Percentiles rank a stretch among this genome's conserved stretches.
Conservation (phyloP, 2,888 invertebrate species). For the Cheilosia grossa region DNA sequence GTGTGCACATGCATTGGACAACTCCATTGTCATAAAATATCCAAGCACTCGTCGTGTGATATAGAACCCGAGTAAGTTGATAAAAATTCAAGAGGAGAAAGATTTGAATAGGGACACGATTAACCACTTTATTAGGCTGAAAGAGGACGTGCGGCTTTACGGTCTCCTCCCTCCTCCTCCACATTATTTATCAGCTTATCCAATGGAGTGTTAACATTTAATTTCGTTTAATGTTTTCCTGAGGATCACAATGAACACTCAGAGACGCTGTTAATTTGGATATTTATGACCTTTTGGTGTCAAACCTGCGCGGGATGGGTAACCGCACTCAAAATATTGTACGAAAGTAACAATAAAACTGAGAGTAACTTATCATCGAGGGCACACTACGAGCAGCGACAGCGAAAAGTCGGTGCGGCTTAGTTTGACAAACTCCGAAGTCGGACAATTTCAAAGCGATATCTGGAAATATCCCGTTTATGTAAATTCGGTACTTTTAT, state of each 20-base stretch:
- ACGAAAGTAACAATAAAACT: conserved; percentile 8
- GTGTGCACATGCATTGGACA: conserved; percentile 37
- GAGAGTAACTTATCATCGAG: conserved; percentile 10
- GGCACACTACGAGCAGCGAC: background rate
- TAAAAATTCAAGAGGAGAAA: conserved; percentile 45
- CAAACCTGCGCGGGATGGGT: conserved; percentile 1
- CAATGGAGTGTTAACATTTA: conserved; percentile 69
- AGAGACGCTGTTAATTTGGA: conserved; percentile 59
- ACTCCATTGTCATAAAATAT: conserved; percentile 47
- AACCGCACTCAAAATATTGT: conserved; percentile 34
- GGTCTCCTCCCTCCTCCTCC: background rate
- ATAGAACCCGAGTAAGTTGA: conserved; percentile 51
- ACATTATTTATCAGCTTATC: conserved; percentile 54
- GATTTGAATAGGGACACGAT: conserved; percentile 57
- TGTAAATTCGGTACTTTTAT: conserved; percentile 58
- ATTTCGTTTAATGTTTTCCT: conserved; percentile 49
- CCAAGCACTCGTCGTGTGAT: background rate
- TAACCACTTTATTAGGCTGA: conserved; percentile 66
- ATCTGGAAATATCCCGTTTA: conserved; percentile 37
- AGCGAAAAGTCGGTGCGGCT: conserved; percentile 7
- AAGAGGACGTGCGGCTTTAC: conserved; percentile 41
- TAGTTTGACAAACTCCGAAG: conserved; percentile 46
- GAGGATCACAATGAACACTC: conserved; percentile 55
- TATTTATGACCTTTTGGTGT: conserved; percentile 57
- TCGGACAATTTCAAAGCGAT: conserved; percentile 54